Evolutionary conservation across 2,113 vertebrate species (phyloP), one percentile per base, ranked within the genome.

Genomic region (Dryoscopus gambensis): DNA sequence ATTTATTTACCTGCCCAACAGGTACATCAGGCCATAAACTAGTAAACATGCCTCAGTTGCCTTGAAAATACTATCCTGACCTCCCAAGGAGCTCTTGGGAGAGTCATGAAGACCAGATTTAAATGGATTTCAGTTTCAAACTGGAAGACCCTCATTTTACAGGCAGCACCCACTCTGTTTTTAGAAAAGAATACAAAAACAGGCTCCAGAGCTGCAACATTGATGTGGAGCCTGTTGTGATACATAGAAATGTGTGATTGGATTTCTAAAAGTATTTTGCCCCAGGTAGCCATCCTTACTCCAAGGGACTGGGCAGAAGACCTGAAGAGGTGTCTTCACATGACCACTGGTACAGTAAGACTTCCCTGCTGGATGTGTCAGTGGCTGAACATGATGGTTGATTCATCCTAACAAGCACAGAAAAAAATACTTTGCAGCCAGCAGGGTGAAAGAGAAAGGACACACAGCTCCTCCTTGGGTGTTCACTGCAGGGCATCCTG

Each of bases 261-360:
- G 46, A 50, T 57, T 93, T 81, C 33, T 30, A 35, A 67, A 87
- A 49, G 8, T 7, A 31, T 25, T 80, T 80, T 47, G 8, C 12
- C 2, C 13, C 21, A 18, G 7, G 18, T 40, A 65, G 19, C 10
- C 5, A 31, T 25, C 17, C 10, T 78, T 42, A 57, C n/a, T 33
- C 25, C 42, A 37, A 65, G 25, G 7, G 28, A 53, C 4, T 20
- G 15, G 14, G 17, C 8, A 57, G 59, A 27, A 62, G 19, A 37
- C 10, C 3, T 31, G 59, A 47, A 47, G 15, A 64, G 12, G 7
- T 23, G 15, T 65, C 52, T 74, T 67, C 49, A 63, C 13, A 25
- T 0, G 0, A 22, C 15, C 15, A 19, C 25, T 11, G 14, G 4
- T 37, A 4, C 13, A 24, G 21, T 14, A 40, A 15, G 20, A 11